Percentiles rank a stretch among this genome's conserved stretches.
Conservation (phyloP, 2,797 vertebrate genomes). For the Paramormyrops hopkinsi region DNA sequence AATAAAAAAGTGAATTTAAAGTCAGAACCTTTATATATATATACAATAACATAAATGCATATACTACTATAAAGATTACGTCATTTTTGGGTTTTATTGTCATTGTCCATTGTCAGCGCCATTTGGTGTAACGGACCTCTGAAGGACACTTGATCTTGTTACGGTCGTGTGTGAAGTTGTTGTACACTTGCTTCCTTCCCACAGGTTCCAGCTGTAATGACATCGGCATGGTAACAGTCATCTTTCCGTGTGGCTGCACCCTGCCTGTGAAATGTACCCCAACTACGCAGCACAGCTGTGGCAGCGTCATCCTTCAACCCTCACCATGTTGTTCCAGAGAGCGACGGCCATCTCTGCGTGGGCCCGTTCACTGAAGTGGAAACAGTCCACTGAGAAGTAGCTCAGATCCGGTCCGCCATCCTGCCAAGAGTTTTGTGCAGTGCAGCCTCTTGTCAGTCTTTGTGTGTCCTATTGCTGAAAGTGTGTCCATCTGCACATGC, state of each 20-base stretch:
- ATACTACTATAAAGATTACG: background rate
- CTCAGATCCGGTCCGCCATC: conserved; percentile 58
- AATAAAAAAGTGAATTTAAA: background rate
- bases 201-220: conserved; percentile 77
- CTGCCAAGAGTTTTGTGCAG: conserved; percentile 49
- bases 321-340: conserved; percentile 95
- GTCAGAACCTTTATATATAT: background rate
- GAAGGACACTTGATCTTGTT: conserved; percentile 76
- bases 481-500: background rate
- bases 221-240: conserved; percentile 28
- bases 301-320: background rate
- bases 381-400: conserved; percentile 83
- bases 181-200: conserved; percentile 75
- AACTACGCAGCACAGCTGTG: background rate
- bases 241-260: background rate
- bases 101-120: background rate
- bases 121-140: conserved; percentile 43
- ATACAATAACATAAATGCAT: background rate
- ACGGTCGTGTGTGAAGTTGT: conserved; percentile 72
- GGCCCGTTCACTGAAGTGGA: conserved; percentile 79
- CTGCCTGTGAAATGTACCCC: background rate
- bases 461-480: background rate
- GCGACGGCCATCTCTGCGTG: conserved; percentile 79
- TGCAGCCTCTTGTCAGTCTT: background rate
- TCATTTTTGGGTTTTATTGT: background rate